phyloP scores from a whole-genome alignment of 2,888 invertebrate genomes.

The Leptura quadrifasciata region DNA sequence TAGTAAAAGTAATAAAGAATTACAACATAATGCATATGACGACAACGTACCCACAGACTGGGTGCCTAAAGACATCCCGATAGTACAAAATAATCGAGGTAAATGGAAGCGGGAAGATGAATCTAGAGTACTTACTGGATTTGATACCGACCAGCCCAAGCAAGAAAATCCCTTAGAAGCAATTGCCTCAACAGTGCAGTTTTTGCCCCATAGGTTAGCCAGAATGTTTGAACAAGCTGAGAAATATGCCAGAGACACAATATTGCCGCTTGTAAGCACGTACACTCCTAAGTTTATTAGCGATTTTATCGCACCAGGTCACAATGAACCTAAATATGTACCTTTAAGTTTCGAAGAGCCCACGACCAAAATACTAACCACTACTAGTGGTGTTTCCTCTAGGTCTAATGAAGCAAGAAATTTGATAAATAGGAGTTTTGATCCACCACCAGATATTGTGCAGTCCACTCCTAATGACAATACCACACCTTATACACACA shows the following conservation, averaged over 20 bases:
- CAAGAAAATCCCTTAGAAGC: constrained; percentile 67
- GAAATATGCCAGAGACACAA: constrained; percentile 85
- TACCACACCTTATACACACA: constrained; percentile 68
- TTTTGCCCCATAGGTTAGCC: constrained; percentile 85
- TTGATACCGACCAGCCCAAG: constrained; percentile 45
- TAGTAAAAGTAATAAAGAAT: constrained; percentile 67
- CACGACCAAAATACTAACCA: constrained; percentile 26
- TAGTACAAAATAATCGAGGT: constrained; percentile 52
- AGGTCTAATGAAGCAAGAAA: constrained; percentile 47
- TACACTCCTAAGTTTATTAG: constrained; percentile 83
- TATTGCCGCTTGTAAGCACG: constrained; percentile 85
- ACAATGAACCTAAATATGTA: constrained; percentile 66
- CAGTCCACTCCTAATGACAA: constrained; percentile 44
- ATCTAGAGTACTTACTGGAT: constrained; percentile 59
- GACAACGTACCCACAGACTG: constrained; percentile 64
- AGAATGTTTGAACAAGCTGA: constrained; percentile 89
- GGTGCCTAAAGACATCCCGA: constrained; percentile 61
- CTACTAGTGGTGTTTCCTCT: constrained; percentile 18
- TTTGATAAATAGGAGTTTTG: constrained; percentile 47
- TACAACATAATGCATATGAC: constrained; percentile 66
- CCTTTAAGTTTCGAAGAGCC: constrained; percentile 69
- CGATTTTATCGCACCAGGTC: constrained; percentile 69
- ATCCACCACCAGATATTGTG: constrained; percentile 47
- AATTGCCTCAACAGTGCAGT: constrained; percentile 81
- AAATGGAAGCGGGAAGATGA: constrained; percentile 71